A percentile compares a stretch with the other conserved stretches of the same genome.
Conservation (phyloP, 2,888 invertebrate genomes). For the Gymnoscelis rufifasciata region DNA sequence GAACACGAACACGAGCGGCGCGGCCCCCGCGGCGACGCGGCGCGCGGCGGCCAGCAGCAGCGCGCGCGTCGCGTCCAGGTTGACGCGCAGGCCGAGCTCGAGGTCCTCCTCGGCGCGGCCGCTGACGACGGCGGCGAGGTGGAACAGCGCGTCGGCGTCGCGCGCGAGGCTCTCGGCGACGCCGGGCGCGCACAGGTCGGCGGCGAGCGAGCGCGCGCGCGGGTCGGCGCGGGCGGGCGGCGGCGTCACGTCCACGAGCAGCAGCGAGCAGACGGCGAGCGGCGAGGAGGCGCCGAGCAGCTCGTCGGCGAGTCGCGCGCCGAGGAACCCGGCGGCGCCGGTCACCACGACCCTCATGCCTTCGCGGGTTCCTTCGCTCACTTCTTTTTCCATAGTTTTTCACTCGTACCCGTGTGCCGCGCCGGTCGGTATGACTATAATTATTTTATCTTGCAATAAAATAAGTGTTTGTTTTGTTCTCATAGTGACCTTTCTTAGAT, state of each 20-base stretch:
- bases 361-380: neutral
- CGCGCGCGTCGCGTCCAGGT: conserved; percentile 59
- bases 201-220: conserved; percentile 17
- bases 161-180: conserved; percentile 42
- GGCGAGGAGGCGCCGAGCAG: conserved; percentile 36
- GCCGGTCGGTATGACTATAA: too few relatives aligned
- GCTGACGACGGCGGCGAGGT: conserved; percentile 65
- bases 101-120: conserved; percentile 63
- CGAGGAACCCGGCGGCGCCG: conserved; percentile 57
- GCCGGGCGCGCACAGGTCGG: conserved; percentile 28
- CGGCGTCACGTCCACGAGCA: conserved; percentile 37
- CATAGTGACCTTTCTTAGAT: too few relatives aligned
- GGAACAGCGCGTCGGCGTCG: conserved; percentile 49
- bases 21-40: conserved; percentile 30
- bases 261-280: conserved; percentile 31
- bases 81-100: conserved; percentile 57
- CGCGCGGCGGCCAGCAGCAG: conserved; percentile 54
- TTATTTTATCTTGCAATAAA: too few relatives aligned
- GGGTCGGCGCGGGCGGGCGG: conserved; percentile 23
- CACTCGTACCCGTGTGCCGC: too few relatives aligned
- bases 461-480: too few relatives aligned
- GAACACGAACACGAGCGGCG: conserved; percentile 47
- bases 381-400: conserved; percentile 7
- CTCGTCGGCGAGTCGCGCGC: conserved; percentile 43
- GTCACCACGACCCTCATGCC: conserved; percentile 57